Percentiles rank a stretch among this genome's conserved stretches.
Conservation (phyloP, 2,797 vertebrate genomes). For the Sebastes miniatus region DNA sequence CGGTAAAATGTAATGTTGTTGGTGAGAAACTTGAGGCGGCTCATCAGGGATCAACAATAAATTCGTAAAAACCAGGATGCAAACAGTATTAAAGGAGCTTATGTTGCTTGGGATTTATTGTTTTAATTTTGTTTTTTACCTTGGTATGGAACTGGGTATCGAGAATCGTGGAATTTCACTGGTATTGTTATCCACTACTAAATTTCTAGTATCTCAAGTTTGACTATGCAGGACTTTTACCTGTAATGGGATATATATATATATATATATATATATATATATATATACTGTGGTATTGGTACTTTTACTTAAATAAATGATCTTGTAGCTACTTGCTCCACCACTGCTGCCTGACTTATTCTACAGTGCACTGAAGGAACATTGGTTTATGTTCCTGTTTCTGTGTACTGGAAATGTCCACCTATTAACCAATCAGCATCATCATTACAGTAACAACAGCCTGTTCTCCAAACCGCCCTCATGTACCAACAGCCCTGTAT, state of each 20-base stretch:
- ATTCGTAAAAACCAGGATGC: too few relatives aligned
- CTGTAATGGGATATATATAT: background rate
- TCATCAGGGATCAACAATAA: too few relatives aligned
- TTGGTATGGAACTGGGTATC: too few relatives aligned
- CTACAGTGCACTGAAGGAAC: background rate
- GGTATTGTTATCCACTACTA: too few relatives aligned
- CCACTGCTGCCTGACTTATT: background rate
- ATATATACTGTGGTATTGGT: background rate
- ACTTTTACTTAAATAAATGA: background rate
- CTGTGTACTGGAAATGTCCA: background rate
- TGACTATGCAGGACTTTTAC: background rate
- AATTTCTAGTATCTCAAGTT: too few relatives aligned
- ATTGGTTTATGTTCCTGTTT: background rate
- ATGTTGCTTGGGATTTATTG: too few relatives aligned
- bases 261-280: background rate
- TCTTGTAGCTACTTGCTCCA: background rate
- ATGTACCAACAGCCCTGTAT: background rate
- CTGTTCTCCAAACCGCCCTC: conserved; percentile 11
- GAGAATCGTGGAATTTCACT: too few relatives aligned
- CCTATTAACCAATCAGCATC: conserved; percentile 5
- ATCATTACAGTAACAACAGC: background rate
- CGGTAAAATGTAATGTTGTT: too few relatives aligned
- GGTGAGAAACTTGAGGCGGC: too few relatives aligned
- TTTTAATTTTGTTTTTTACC: too few relatives aligned
- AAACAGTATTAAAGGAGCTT: too few relatives aligned